phyloP scores from a whole-genome alignment of 1,140 invertebrate species.

The Dryas iulia region DNA sequence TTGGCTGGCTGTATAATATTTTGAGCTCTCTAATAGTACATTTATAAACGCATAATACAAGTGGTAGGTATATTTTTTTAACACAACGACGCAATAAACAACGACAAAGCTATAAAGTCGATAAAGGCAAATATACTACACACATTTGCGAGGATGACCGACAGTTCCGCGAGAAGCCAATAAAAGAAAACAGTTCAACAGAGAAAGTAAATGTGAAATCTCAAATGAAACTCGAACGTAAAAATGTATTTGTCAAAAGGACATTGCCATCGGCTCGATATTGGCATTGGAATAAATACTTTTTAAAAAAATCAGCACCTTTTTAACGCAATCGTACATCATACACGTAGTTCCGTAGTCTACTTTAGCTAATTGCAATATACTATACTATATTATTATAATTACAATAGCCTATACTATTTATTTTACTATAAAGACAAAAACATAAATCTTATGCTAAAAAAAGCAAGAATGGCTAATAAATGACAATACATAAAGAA shows the following conservation, averaged over 20 bases:
- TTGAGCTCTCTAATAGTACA: no score
- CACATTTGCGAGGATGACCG: conserved; percentile 18
- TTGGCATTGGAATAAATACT: neutral
- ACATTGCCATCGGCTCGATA: conserved; percentile 11
- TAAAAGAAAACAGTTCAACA: conserved; percentile 53
- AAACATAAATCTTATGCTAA: neutral
- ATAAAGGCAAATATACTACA: neutral
- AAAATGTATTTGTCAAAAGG: conserved; percentile 39
- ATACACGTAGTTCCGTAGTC: neutral
- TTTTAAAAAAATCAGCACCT: neutral
- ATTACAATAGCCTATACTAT: neutral
- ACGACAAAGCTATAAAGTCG: neutral
- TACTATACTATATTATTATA: no score
- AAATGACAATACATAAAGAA: neutral
- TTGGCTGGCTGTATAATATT: no score
- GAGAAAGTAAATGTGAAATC: conserved; percentile 63
- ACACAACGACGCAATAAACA: neutral
- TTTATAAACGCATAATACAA: neutral
- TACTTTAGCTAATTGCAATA: neutral
- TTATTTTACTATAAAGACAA: neutral
- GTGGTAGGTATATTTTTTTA: neutral
- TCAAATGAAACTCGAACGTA: conserved; percentile 38
- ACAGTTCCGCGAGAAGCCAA: conserved; percentile 37
- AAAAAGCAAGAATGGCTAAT: neutral
- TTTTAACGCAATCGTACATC: neutral